Percentiles rank a stretch among this genome's conserved stretches.
phyloP scores from a whole-genome alignment of 2,888 invertebrate genomes.

The Hartigia nigra region DNA sequence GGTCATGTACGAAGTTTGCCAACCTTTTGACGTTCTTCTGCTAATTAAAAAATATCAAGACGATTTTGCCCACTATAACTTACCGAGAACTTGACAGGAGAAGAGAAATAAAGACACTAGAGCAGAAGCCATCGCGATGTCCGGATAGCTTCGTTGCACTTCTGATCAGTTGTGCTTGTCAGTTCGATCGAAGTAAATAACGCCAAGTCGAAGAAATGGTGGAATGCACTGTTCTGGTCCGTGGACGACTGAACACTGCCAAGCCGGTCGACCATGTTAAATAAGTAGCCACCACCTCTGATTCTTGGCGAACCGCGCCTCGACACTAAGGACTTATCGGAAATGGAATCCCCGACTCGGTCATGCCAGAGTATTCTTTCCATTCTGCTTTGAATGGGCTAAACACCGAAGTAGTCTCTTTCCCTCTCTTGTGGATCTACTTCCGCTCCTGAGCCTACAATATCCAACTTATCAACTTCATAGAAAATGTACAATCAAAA shows the following conservation, averaged over 20 bases:
- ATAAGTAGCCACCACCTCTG: slow-evolving; percentile 40
- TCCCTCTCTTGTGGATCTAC: too few relatives aligned
- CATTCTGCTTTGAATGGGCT: not conserved
- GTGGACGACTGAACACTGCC: slow-evolving; percentile 47
- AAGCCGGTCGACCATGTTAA: slow-evolving; percentile 49
- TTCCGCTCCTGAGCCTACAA: too few relatives aligned
- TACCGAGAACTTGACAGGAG: not conserved
- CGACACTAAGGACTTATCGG: not conserved
- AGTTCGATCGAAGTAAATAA: not conserved
- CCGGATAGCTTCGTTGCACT: not conserved
- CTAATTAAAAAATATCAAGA: not conserved
- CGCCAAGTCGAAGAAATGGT: not conserved
- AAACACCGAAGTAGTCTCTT: too few relatives aligned
- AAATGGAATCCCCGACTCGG: not conserved
- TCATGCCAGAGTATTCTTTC: not conserved
- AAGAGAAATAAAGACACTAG: not conserved
- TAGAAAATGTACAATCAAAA: too few relatives aligned
- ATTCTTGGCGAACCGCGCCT: slow-evolving; percentile 20
- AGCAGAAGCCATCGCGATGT: not conserved
- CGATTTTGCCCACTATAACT: not conserved
- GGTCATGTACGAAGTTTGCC: not conserved
- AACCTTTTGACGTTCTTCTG: not conserved
- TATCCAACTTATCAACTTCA: too few relatives aligned
- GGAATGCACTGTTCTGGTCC: slow-evolving; percentile 32
- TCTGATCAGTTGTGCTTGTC: not conserved